Evolutionary conservation across 2,888 invertebrate genomes (phyloP), one percentile per base, ranked within the genome.

Genomic region (Brachycybe producta): DNA sequence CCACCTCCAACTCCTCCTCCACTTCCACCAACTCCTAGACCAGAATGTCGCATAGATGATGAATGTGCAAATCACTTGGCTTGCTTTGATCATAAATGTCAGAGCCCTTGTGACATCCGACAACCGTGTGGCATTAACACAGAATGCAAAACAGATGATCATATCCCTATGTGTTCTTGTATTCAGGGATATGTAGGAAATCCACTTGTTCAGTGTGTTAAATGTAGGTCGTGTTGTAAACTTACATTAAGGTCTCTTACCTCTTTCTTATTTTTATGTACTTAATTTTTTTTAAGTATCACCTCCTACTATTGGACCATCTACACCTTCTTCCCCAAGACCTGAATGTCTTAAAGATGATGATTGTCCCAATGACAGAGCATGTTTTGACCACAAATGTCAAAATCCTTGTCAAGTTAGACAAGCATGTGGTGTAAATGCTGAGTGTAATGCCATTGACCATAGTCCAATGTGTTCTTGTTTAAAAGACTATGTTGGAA

Each of bases 391-490:
- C 60, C 68, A 75, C 8, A 74, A 71, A 30, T 60, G 60, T 46
- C 52, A 56, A 24, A 48, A 55, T 35, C 61, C 61, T n/a, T 61
- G 60, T 50, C 35, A 35, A 13, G 42, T 60, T 43, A 53, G 58
- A 35, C 38, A 36, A 11, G 82, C 83, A 13, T 88, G 88, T 64
- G 88, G 88, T 13, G 75, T 76, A 2, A 82, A 84, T 62, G 82
- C 87, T 3, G 86, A 84, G 5, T 88, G 88, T 61, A 74, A 84
- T 54, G 72, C 82, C 35, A 79, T 84, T 21, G 74, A 77, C 38
- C 79, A 80, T 35, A 75, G 79, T 58, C 82, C 86, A 21, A 76
- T 79, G 35, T 91, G 90, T 64, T 88, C 88, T 76, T 90, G 88
- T 65, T 68, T 86, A 55, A 84, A 86, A 7, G 86, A 85, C 65